These are phyloP conservation scores for Capreolus pygargus DNA, from an alignment of 2,113 vertebrate species.

Conservation along the genomic window DNA sequence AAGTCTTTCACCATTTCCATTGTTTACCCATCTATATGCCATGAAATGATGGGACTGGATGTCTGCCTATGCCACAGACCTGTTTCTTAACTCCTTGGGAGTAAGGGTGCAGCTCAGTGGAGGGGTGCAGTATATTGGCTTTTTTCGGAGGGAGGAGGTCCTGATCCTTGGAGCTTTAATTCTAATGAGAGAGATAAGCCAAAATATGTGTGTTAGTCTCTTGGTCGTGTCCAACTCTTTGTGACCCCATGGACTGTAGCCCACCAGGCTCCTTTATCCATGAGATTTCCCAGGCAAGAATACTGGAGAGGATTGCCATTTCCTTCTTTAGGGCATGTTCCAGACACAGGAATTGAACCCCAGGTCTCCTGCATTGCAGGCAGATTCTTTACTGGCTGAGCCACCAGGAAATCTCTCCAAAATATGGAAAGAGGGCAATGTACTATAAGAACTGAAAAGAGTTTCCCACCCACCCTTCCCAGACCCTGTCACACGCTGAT, in stretches of 20 bases:
- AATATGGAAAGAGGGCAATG: background rate
- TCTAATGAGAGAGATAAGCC: background rate
- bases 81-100: background rate
- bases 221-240: background rate
- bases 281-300: background rate
- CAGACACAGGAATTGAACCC: background rate
- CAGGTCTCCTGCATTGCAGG: background rate
- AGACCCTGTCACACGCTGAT: rapidly evolving
- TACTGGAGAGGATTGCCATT: background rate
- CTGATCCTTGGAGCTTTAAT: background rate
- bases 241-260: background rate
- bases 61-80: background rate
- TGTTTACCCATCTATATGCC: background rate
- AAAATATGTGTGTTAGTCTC: background rate
- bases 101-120: too few relatives aligned
- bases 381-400: background rate
- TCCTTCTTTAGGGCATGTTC: background rate
- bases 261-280: background rate
- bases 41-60: background rate
- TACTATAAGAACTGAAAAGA: too few relatives aligned
- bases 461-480: background rate
- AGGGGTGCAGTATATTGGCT: background rate
- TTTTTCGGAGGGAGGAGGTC: background rate
- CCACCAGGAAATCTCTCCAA: background rate
- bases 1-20: background rate